Conservation (phyloP, 2,888 invertebrate species). For the Ornithoptera alexandrae region DNA sequence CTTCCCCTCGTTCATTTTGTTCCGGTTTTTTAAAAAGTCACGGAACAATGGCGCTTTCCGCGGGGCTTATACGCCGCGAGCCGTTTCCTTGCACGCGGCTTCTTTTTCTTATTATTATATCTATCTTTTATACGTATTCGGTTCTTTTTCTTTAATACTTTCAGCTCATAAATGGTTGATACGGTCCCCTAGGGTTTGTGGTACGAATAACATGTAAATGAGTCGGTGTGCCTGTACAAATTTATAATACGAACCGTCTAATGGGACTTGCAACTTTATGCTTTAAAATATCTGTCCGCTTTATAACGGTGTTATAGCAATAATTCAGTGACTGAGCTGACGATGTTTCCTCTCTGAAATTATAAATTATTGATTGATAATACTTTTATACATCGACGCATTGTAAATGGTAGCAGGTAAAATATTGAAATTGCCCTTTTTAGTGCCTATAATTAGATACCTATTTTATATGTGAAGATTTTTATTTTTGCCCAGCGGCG, state of each 20-base stretch:
- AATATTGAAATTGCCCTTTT: constrained; percentile 44
- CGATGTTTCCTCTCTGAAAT: constrained; percentile 25
- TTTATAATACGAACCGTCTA: constrained; percentile 52
- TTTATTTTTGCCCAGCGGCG: constrained; percentile 32
- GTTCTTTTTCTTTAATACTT: constrained; percentile 79
- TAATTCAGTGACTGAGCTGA: constrained; percentile 14
- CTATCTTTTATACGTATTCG: constrained; percentile 71
- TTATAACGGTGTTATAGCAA: constrained; percentile 13
- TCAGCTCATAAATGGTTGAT: constrained; percentile 78
- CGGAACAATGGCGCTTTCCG: constrained; percentile 76
- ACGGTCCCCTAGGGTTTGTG: constrained; percentile 76
- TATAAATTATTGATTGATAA: constrained; percentile 27
- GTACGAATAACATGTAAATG: constrained; percentile 79
- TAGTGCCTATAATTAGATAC: constrained; percentile 46
- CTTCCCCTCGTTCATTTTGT: constrained; percentile 77
- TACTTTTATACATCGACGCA: constrained; percentile 20
- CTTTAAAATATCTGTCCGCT: constrained; percentile 14
- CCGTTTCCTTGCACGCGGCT: constrained; percentile 73
- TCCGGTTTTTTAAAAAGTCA: constrained; percentile 73
- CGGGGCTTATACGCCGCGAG: constrained; percentile 75
- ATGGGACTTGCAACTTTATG: constrained; percentile 23
- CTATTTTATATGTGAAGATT: constrained; percentile 34
- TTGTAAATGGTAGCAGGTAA: constrained; percentile 36
- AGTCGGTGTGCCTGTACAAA: constrained; percentile 64
- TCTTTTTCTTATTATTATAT: constrained; percentile 73